These are phyloP conservation scores for Manis pentadactyla DNA, from an alignment of 2,797 vertebrate genomes.

Conservation along the genomic window DNA sequence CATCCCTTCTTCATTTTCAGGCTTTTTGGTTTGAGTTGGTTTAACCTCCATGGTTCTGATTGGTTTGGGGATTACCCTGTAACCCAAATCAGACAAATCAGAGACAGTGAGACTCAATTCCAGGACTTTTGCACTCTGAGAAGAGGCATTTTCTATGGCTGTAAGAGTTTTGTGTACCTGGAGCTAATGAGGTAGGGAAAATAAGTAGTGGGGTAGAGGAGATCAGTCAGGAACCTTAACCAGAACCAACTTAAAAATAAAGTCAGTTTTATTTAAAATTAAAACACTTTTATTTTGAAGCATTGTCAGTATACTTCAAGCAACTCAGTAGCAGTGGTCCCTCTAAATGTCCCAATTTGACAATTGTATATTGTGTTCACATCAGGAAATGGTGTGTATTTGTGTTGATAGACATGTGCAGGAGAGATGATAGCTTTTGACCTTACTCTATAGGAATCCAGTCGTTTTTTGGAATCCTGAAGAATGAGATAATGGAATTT, in stretches of 20 bases:
- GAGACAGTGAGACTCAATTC: not conserved
- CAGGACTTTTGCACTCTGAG: not conserved
- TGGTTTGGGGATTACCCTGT: not conserved
- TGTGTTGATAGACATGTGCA: not conserved
- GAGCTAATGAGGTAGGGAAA: not conserved
- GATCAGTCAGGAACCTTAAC: not conserved
- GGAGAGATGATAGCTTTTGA: not conserved
- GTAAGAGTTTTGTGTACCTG: not conserved
- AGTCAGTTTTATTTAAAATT: conserved; percentile 38
- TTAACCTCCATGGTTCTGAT: not conserved
- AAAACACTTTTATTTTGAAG: not conserved
- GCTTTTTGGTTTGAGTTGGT: not conserved
- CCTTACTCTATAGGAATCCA: not conserved
- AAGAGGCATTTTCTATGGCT: not conserved
- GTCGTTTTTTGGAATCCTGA: not conserved
- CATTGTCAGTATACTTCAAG: not conserved
- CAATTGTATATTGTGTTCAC: not conserved
- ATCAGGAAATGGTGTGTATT: not conserved
- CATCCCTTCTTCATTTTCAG: not conserved
- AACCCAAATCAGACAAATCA: not conserved
- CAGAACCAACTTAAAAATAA: conserved; percentile 31
- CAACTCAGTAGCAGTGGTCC: not conserved
- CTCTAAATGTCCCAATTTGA: not conserved
- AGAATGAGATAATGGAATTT: not conserved
- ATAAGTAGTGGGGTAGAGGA: not conserved